phyloP scores from a whole-genome alignment of 2,888 invertebrate genomes.

The Eretmocerus hayati region DNA sequence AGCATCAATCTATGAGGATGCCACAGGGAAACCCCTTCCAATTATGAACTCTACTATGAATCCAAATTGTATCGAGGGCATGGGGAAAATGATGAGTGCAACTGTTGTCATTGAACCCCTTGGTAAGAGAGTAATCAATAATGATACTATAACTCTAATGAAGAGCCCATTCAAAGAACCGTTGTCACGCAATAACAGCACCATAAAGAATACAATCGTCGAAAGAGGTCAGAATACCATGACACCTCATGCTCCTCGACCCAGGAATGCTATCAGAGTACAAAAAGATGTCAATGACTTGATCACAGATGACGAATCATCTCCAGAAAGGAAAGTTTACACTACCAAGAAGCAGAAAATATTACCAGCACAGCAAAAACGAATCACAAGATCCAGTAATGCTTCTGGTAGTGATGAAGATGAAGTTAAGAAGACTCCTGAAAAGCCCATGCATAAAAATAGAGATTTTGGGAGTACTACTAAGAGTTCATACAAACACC shows the following conservation, averaged over 20 bases:
- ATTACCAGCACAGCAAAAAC: slow-evolving; percentile 16
- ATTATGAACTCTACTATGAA: slow-evolving; percentile 43
- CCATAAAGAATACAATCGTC: slow-evolving; percentile 6
- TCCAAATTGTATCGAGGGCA: slow-evolving; percentile 26
- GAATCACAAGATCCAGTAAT: slow-evolving; percentile 10
- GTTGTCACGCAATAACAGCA: slow-evolving; percentile 9
- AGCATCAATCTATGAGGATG: slow-evolving; percentile 43
- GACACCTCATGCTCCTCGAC: background rate
- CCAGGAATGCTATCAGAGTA: background rate
- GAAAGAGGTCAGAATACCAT: background rate
- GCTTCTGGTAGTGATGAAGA: slow-evolving; percentile 24
- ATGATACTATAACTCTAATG: slow-evolving; percentile 35
- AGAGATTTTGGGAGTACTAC: slow-evolving; percentile 11
- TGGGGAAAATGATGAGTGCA: slow-evolving; percentile 33
- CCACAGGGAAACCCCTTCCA: slow-evolving; percentile 35
- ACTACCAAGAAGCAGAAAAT: slow-evolving; percentile 17
- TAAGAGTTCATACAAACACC: slow-evolving; percentile 38
- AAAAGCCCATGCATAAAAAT: slow-evolving; percentile 20
- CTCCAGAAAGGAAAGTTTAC: slow-evolving; percentile 29
- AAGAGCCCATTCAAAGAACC: slow-evolving; percentile 16
- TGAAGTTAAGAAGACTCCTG: slow-evolving; percentile 28
- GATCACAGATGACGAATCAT: slow-evolving; percentile 43
- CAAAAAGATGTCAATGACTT: slow-evolving; percentile 23
- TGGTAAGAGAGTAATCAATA: slow-evolving; percentile 16
- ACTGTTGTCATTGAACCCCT: slow-evolving; percentile 37